phyloP scores from a whole-genome alignment of 2,113 vertebrate genomes.

The Oreotrochilus melanogaster region DNA sequence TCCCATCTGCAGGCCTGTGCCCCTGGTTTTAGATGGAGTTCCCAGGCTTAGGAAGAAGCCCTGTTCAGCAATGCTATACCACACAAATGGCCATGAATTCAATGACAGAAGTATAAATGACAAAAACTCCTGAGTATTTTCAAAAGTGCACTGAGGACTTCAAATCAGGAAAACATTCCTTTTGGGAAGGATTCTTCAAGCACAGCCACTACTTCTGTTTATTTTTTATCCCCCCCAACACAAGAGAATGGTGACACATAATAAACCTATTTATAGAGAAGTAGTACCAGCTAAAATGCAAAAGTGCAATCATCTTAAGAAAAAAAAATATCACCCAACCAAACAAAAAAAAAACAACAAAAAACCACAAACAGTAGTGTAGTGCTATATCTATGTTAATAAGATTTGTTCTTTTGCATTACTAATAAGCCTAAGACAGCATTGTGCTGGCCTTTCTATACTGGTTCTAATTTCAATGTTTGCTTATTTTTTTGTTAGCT shows the following conservation, averaged over 20 bases:
- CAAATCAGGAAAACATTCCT: neutral
- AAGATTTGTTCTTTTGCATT: neutral
- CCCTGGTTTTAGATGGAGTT: neutral
- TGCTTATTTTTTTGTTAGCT: neutral
- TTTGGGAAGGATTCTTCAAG: neutral
- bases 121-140: neutral
- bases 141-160: neutral
- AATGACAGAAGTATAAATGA: neutral
- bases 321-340: neutral
- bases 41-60: neutral
- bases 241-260: neutral
- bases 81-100: neutral
- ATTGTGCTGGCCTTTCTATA: neutral
- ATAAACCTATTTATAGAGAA: neutral
- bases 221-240: neutral
- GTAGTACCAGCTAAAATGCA: neutral
- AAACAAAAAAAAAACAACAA: no score
- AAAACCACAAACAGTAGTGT: neutral
- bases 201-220: neutral
- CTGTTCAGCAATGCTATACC: accelerated
- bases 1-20: neutral
- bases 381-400: neutral
- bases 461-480: neutral
- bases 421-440: neutral
- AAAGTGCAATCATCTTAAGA: neutral